A percentile compares a stretch with the other conserved stretches of the same genome.
Evolutionary conservation across 92 coral and sea anemone species (phyloP).

Genomic region (Blastomussa wellsi): DNA sequence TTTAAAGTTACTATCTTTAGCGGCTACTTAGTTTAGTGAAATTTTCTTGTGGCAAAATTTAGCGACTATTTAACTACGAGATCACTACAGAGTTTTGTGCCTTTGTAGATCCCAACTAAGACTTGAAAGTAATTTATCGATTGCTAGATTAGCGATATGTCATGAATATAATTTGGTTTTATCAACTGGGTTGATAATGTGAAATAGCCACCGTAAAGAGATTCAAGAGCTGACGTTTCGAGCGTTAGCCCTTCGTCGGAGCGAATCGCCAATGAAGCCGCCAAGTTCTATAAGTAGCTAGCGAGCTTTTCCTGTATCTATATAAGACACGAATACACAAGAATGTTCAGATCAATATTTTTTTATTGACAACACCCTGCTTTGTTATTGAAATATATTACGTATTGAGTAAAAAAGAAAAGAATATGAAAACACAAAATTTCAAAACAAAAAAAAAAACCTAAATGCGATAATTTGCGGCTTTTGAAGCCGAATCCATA

Average conservation of each 20-base stretch:
- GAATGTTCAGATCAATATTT: not conserved
- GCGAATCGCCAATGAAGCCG: too few relatives aligned
- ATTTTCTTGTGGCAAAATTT: not conserved
- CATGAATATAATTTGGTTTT: too few relatives aligned
- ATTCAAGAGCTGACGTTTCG: too few relatives aligned
- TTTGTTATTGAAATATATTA: not conserved
- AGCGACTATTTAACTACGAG: not conserved
- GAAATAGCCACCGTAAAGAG: too few relatives aligned
- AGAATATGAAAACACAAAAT: not conserved
- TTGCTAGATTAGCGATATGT: not conserved
- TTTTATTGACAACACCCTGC: not conserved
- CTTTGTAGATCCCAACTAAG: not conserved
- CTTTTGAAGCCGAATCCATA: not conserved
- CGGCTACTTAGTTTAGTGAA: not conserved
- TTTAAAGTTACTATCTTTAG: not conserved
- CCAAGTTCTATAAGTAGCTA: not conserved
- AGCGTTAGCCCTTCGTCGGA: too few relatives aligned
- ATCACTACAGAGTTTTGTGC: not conserved
- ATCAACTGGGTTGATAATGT: too few relatives aligned
- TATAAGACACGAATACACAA: not conserved
- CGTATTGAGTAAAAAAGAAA: not conserved
- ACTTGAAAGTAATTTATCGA: not conserved
- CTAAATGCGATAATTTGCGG: not conserved
- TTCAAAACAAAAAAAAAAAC: not conserved
- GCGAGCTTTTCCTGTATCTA: not conserved